A percentile compares a stretch with the other conserved stretches of the same genome.
Conservation (phyloP, 2,888 invertebrate genomes). For the Stratiomys singularior region DNA sequence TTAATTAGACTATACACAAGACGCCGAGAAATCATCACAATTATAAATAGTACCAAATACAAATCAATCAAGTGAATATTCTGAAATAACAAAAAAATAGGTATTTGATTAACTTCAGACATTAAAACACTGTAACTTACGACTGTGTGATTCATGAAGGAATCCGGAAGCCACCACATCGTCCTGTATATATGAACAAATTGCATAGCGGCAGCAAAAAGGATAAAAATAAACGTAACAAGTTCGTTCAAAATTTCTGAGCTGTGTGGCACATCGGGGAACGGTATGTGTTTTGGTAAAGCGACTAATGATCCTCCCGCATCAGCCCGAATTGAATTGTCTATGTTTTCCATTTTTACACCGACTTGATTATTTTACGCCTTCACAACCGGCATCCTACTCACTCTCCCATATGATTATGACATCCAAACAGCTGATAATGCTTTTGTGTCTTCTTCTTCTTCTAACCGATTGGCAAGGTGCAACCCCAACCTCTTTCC, state of each 20-base stretch:
- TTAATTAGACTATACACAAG: slow-evolving; percentile 75
- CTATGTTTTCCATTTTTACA: neutral
- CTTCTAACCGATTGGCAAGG: too few species aligned
- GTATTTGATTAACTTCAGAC: too few species aligned
- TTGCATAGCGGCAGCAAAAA: slow-evolving; percentile 85
- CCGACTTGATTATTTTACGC: too few species aligned
- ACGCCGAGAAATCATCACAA: slow-evolving; percentile 81
- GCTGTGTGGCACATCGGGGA: slow-evolving; percentile 80
- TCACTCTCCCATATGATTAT: too few species aligned
- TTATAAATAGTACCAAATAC: slow-evolving; percentile 85
- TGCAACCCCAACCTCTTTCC: too few species aligned
- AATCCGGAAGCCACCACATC: slow-evolving; percentile 97
- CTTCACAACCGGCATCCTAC: too few species aligned
- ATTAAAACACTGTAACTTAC: slow-evolving; percentile 66
- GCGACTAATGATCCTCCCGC: slow-evolving; percentile 54
- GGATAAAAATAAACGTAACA: slow-evolving; percentile 82
- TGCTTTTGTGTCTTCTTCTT: neutral
- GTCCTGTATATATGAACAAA: slow-evolving; percentile 95
- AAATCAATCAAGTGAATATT: slow-evolving; percentile 95
- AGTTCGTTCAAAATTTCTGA: slow-evolving; percentile 87
- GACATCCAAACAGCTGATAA: neutral
- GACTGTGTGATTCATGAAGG: slow-evolving; percentile 87
- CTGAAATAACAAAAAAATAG: slow-evolving; percentile 69
- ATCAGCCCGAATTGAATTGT: neutral
- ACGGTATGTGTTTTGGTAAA: slow-evolving; percentile 83